Evolutionary conservation across 2,888 invertebrate species (phyloP), one percentile per base, ranked within the genome.

Genomic region (Oscheius sp.): DNA sequence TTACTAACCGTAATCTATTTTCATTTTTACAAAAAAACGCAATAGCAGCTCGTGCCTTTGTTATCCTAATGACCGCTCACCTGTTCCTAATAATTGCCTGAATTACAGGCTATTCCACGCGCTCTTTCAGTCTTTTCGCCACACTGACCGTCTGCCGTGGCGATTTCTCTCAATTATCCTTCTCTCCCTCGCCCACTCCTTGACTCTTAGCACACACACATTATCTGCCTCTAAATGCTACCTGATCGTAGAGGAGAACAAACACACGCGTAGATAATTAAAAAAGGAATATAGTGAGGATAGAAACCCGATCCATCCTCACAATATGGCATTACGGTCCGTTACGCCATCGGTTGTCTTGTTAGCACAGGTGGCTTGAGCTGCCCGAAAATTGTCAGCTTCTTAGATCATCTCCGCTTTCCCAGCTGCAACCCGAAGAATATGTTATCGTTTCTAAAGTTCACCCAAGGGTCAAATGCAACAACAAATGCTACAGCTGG

Each of bases 61-160:
- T 69, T 55, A 55, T 55, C 35, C 53, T 69, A 69, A 69, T 69
- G 69, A 69, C 55, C 45, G 55, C 69, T 69, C 69, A 69, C 69
- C 69, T 69, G 69, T 69, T 69, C 56, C 69, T 56, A 69, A 53
- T 69, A 69, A 69, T 69, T 69, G 69, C 69, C 69, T 55, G 69
- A 69, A 69, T 69, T 69, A 69, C 56, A 55, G 53, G 41, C 56
- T 56, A 69, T 69, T 69, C 55, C 56, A 52, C 25, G 66, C 66
- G 66, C 52, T 52, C 52, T 66, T 66, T 66, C 45, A 63, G 43
- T 66, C 61, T 41, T n/a, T 43, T 61, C 41, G 41, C 18, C 52
- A 66, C 66, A 25, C 49, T 66, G 29, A 29, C 49, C 66, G 66
- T 66, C 66, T 66, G 66, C 18, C 66, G 49, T 52, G 49, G 49